phyloP scores from a whole-genome alignment of 2,888 invertebrate species.

The Gastracanthus pulcherrimus region DNA sequence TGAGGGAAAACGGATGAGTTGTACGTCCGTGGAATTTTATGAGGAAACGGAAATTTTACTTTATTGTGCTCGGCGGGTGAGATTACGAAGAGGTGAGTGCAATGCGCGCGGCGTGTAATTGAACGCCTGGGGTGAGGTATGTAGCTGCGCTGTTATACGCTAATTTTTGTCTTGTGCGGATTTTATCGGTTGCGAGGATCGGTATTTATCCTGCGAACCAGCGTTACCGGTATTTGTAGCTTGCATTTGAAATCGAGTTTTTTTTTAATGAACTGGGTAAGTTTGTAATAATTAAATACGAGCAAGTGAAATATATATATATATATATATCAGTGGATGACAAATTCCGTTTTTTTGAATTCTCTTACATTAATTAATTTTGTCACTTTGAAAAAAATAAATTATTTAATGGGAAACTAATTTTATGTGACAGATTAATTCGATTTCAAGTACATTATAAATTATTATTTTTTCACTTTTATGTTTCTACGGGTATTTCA shows the following conservation, averaged over 20 bases:
- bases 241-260: background rate
- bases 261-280: background rate
- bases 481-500: no score
- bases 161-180: background rate
- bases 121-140: background rate
- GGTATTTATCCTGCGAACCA: background rate
- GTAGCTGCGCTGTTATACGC: background rate
- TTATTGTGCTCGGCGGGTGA: background rate
- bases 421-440: no score
- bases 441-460: no score
- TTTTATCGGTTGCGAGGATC: background rate
- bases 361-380: no score
- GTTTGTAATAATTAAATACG: background rate
- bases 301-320: background rate
- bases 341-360: no score
- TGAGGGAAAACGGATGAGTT: slow-evolving; percentile 2
- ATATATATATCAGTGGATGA: no score
- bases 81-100: no score
- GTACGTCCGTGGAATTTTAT: background rate
- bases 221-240: no score
- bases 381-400: no score
- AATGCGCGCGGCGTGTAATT: background rate
- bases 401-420: no score
- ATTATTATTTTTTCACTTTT: no score
- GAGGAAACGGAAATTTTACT: slow-evolving; percentile 2